Conservation (phyloP, 2,888 invertebrate species). For the Brachypterus glaber region DNA sequence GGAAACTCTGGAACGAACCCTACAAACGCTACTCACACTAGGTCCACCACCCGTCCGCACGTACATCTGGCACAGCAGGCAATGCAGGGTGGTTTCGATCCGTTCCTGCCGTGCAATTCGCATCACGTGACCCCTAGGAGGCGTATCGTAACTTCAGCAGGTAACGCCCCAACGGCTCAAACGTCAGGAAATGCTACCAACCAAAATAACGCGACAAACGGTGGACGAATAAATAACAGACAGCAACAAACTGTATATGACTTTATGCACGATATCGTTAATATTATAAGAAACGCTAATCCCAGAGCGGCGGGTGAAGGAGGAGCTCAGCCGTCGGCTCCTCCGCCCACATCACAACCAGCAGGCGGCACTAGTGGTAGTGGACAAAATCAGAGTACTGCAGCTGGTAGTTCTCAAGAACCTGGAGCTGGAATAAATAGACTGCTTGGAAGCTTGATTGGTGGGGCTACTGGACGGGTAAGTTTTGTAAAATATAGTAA, state of each 20-base stretch:
- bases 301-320: conserved; percentile 6
- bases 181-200: too few relatives aligned
- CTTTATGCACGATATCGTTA: conserved; percentile 28
- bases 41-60: conserved; percentile 59
- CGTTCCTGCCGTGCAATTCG: conserved; percentile 62
- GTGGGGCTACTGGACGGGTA: conserved; percentile 2
- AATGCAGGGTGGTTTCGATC: conserved; percentile 50
- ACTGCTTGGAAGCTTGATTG: neutral
- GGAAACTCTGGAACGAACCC: conserved; percentile 59
- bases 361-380: too few relatives aligned
- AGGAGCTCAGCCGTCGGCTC: neutral
- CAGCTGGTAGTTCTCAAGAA: neutral
- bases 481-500: too few relatives aligned
- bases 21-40: conserved; percentile 60
- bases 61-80: conserved; percentile 53
- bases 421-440: neutral
- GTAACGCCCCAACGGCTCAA: too few relatives aligned
- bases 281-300: conserved; percentile 24
- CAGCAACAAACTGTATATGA: conserved; percentile 19
- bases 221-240: too few relatives aligned
- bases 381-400: too few relatives aligned
- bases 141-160: too few relatives aligned
- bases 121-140: conserved; percentile 49
- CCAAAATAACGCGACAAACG: too few relatives aligned
- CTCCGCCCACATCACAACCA: neutral